These are phyloP conservation scores for Alces alces DNA, from an alignment of 2,113 vertebrate species.

Conservation along the genomic window DNA sequence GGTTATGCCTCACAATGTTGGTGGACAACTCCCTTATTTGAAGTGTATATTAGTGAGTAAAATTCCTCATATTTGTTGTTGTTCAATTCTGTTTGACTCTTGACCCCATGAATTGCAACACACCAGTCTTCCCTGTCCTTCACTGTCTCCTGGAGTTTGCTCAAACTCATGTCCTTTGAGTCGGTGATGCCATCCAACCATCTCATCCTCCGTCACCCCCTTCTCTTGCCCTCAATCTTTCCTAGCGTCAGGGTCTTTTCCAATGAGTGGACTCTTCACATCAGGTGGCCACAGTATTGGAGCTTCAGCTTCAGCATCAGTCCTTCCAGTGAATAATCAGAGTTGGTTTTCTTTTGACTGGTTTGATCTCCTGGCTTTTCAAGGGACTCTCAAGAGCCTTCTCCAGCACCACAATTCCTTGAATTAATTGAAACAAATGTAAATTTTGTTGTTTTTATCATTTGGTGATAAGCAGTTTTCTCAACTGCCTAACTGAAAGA, in stretches of 20 bases:
- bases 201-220: not conserved
- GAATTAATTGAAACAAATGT: not conserved
- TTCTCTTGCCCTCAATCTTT: not conserved
- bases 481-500: not conserved
- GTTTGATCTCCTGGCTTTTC: not conserved
- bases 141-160: not conserved
- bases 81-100: not conserved
- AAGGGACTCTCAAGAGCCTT: not conserved
- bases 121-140: not conserved
- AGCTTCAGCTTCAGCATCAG: not conserved
- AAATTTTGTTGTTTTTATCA: not conserved
- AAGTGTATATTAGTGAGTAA: not conserved
- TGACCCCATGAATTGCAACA: not conserved
- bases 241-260: not conserved
- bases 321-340: not conserved
- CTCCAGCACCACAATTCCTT: not conserved
- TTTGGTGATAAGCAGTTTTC: not conserved
- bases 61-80: not conserved
- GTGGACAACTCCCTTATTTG: not conserved
- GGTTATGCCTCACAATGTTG: not conserved
- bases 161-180: not conserved
- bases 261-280: not conserved
- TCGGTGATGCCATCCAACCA: not conserved
- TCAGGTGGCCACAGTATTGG: not conserved
- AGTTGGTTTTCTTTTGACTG: not conserved